Evolutionary conservation across 2,888 invertebrate genomes (phyloP).

Genomic region (Odontocolon sp.): DNA sequence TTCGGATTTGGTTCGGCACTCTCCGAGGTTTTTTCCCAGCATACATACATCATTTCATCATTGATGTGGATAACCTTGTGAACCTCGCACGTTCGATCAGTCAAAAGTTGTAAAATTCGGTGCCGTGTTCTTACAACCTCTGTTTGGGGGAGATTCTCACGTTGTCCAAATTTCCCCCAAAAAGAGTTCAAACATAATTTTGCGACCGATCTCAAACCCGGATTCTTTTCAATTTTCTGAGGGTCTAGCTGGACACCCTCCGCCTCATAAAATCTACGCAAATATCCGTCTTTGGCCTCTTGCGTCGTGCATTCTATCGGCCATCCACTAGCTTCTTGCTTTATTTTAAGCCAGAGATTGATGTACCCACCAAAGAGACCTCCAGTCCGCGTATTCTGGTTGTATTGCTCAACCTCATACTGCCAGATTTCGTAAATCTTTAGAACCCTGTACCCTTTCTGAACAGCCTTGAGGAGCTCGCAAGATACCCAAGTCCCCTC

Average conservation of each 20-base stretch:
- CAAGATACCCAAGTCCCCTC: conserved; percentile 72
- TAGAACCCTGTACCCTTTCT: conserved; percentile 55
- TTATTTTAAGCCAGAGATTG: conserved; percentile 67
- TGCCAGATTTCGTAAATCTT: conserved; percentile 61
- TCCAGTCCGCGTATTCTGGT: conserved; percentile 21
- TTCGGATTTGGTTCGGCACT: background rate
- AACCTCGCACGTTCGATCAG: conserved; percentile 57
- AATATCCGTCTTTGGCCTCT: background rate
- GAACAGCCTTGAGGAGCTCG: conserved; percentile 67
- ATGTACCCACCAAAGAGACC: conserved; percentile 68
- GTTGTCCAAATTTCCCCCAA: conserved; percentile 71
- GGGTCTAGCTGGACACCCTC: conserved; percentile 65
- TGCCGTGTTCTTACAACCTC: conserved; percentile 50
- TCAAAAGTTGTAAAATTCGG: conserved; percentile 43
- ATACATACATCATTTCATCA: conserved; percentile 60
- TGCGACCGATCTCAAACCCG: conserved; percentile 64
- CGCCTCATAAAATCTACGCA: conserved; percentile 28
- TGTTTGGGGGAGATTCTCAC: conserved; percentile 62
- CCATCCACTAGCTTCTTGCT: conserved; percentile 66
- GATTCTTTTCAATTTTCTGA: conserved; percentile 62
- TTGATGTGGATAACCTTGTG: conserved; percentile 54
- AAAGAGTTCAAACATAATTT: conserved; percentile 69
- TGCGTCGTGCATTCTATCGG: conserved; percentile 45
- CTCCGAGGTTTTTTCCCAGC: conserved; percentile 21
- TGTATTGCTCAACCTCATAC: conserved; percentile 64